Conservation (phyloP, 2,888 invertebrate genomes). For the Cephalotes varians region DNA sequence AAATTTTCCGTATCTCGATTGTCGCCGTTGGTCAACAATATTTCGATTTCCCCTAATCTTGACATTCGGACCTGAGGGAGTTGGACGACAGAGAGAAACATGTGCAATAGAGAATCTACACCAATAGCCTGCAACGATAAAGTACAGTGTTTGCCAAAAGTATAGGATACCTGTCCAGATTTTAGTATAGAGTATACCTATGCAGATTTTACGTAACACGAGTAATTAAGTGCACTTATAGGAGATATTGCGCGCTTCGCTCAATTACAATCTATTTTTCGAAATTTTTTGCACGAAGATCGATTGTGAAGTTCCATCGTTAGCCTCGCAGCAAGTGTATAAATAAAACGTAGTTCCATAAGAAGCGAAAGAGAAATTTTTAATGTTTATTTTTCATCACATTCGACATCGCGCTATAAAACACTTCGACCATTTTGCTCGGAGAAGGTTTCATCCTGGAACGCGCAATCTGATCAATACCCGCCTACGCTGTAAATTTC, state of each 20-base stretch:
- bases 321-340: neutral
- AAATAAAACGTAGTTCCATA: neutral
- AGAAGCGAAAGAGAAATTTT: neutral
- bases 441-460: constrained; percentile 27
- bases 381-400: constrained; percentile 8
- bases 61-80: constrained; percentile 47
- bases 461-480: constrained; percentile 36
- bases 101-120: constrained; percentile 37
- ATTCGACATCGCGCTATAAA: constrained; percentile 19
- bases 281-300: neutral
- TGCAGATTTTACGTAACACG: neutral
- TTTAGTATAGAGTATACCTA: neutral
- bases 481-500: constrained; percentile 34
- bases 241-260: neutral
- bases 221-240: neutral
- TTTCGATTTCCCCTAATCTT: constrained; percentile 50
- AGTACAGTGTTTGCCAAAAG: constrained; percentile 30
- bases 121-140: constrained; percentile 38
- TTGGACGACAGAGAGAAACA: constrained; percentile 32
- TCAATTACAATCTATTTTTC: neutral
- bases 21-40: constrained; percentile 38
- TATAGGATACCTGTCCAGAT: neutral
- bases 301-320: neutral
- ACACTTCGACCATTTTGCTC: neutral
- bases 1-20: constrained; percentile 43